Base-by-base conservation (phyloP, 2,888 invertebrate genomes). In the Drosophila borborema region DNA sequence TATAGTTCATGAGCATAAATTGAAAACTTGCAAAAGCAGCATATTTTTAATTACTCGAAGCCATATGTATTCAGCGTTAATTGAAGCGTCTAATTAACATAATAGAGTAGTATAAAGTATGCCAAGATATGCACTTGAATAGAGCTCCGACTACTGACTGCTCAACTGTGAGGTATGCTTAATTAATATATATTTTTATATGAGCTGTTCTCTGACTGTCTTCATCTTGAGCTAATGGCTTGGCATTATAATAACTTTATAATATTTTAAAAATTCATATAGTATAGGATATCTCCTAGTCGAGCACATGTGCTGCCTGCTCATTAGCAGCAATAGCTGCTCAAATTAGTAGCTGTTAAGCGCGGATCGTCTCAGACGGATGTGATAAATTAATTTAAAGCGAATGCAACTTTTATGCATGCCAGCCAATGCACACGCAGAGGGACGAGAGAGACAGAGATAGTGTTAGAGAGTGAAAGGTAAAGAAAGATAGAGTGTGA, bases 321-420 rank as follows among this genome's bases (percentile, higher is more conserved):
- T 72, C 68, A 67, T 81, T 66, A 73, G 38, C 28, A 49, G 41
- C 67, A 77, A 70, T 1, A 76, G 71, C 56, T 74, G 55, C 58
- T 23, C 70, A 70, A 76, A 79, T 81, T 53, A 23, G 20, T 23
- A 23, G 3, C 10, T 5, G 14, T n/a, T 2, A 40, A 28, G 9
- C 10, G 38, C 16, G 14, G 16, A 1, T 16, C 28, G 9, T 23
- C 41, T 28, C 20, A 59, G 51, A 43, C 67, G 71, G 67, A 74
- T 74, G 73, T 82, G 74, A 74, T 82, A 77, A 82, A 79, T 85
- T 79, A 73, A 69, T 74, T 74, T 46, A 53, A 65, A 20, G 72
- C 63, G 70, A 77, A 81, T 75, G 68, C 62, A 74, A 69, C 58
- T 58, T 71, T 64, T 73, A 34, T 65, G 68, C 77, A 34, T 36